phyloP scores from a whole-genome alignment of 2,888 invertebrate species.

The Mimachlamys varia region DNA sequence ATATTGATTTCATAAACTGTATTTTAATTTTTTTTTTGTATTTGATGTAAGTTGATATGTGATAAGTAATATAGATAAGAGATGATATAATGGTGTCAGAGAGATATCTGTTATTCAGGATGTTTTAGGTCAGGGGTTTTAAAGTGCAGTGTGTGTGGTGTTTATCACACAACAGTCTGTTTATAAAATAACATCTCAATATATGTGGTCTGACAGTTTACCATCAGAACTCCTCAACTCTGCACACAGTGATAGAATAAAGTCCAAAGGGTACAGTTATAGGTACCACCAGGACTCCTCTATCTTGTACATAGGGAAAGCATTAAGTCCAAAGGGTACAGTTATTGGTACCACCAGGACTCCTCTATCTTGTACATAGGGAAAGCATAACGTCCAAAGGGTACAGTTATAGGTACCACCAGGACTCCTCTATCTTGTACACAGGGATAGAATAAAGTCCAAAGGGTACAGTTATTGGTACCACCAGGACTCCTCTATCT shows the following conservation, averaged over 20 bases:
- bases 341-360: too few species aligned
- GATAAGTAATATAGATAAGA: not conserved
- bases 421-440: too few species aligned
- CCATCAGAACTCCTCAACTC: not conserved
- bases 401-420: too few species aligned
- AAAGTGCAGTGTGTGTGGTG: not conserved
- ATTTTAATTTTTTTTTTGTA: not conserved
- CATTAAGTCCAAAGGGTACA: too few species aligned
- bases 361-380: too few species aligned
- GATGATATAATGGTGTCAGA: not conserved
- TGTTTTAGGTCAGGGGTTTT: not conserved
- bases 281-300: not conserved
- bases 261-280: not conserved
- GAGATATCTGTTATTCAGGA: not conserved
- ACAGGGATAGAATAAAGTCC: too few species aligned
- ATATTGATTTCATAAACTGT: too few species aligned
- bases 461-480: too few species aligned
- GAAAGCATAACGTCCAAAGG: too few species aligned
- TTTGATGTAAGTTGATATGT: not conserved
- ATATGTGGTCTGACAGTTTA: conserved; percentile 27
- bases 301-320: too few species aligned
- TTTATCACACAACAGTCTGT: conserved; percentile 20
- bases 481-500: too few species aligned
- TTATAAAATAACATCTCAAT: not conserved
- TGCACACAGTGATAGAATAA: not conserved